Base-by-base conservation (phyloP, 2,113 vertebrate species). In the Boulengeromyrus knoepffleri region DNA sequence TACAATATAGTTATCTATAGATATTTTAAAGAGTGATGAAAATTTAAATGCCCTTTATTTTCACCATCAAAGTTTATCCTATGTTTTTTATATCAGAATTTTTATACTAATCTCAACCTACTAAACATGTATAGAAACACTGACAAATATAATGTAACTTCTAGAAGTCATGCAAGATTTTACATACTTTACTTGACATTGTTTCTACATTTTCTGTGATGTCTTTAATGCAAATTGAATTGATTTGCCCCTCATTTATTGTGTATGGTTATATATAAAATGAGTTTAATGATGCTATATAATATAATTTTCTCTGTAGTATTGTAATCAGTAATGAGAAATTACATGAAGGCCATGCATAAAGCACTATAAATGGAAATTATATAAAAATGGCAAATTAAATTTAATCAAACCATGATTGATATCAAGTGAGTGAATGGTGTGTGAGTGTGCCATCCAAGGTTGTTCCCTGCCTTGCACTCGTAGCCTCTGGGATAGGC, bases 261-360 rank as follows among this genome's bases (percentile, higher is more conserved):
- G 36, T 80, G 74, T 49, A 17, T 88, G 19, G 12, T 70, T 74
- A 46, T 10, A 13, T 46, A 88, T 46, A 46, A 27, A 39, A 46
- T 45, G 5, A 27, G 7, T 56, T 74, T 9, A 31, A 27, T 21
- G 8, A 46, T 74, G 45, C 17, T 27, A 89, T 88, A 17, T 9
- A 52, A 12, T 15, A 47, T 42, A 2, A 87, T 70, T 70, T 70
- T 70, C n/a, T 70, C 83, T 47, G 24, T 45, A 45, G 17, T 84
- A n/a, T 7, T 47, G 46, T 45, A 85, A 45, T 13, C 5, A 85
- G 6, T 13, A 89, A 49, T n/a, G 74, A 31, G 31, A 56, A n/a
- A 47, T 24, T 42, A 85, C 15, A 77, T 19, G 6, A 95, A 94
- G 88, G 93, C 92, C 15, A 53, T 53, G 5, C 47, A 46, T 31